A percentile compares a stretch with the other conserved stretches of the same genome.
These are phyloP conservation scores for Pseudeuparius sepicola DNA, from an alignment of 2,888 invertebrate species.

Conservation along the genomic window DNA sequence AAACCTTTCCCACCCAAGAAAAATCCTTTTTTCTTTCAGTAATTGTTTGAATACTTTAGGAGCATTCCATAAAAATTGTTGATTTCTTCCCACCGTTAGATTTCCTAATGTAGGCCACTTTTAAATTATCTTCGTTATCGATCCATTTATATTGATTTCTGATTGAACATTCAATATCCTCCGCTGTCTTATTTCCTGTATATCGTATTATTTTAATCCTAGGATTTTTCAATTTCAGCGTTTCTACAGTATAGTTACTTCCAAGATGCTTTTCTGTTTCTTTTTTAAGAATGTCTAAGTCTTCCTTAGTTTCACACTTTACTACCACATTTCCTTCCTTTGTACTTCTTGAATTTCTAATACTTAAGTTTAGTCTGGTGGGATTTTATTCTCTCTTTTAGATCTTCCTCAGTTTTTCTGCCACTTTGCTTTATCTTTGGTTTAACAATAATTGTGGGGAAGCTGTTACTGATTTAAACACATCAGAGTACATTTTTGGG, in stretches of 20 bases:
- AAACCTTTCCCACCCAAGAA: constrained; percentile 3
- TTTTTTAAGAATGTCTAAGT: constrained; percentile 5
- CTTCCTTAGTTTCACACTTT: constrained; percentile 6
- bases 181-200: not conserved
- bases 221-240: constrained; percentile 6
- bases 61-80: constrained; percentile 7
- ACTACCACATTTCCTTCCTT: constrained; percentile 5
- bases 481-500: no score
- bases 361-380: not conserved
- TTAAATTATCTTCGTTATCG: not conserved
- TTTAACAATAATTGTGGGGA: constrained; percentile 6
- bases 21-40: not conserved
- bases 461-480: constrained; percentile 1
- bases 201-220: constrained; percentile 8
- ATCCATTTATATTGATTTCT: constrained; percentile 9
- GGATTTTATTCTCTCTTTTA: no score
- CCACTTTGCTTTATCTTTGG: constrained; percentile 4
- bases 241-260: constrained; percentile 1
- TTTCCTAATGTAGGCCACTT: constrained; percentile 4
- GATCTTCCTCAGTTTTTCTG: constrained; percentile 1
- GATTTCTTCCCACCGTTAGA: not conserved
- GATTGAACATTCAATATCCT: constrained; percentile 5
- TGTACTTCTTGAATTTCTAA: constrained; percentile 1
- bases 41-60: constrained; percentile 4
- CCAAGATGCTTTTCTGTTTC: constrained; percentile 3